phyloP scores from a whole-genome alignment of 2,797 vertebrate species.

The Acanthurus lineatus region DNA sequence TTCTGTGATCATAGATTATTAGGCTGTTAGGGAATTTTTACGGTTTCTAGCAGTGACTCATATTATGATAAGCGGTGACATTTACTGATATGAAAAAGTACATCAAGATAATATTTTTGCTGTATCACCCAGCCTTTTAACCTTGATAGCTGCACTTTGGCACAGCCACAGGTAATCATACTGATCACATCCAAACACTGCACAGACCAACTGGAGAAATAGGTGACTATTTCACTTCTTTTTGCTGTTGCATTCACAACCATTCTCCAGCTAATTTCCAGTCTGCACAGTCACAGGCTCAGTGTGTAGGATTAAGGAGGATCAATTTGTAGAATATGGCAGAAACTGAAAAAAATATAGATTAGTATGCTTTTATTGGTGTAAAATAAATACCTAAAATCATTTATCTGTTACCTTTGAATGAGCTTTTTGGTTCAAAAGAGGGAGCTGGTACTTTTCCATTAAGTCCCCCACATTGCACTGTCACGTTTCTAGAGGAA shows the following conservation, averaged over 20 bases:
- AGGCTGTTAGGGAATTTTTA: background rate
- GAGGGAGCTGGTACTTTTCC: too few species aligned
- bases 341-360: too few species aligned
- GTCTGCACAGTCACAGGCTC: too few species aligned
- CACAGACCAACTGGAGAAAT: background rate
- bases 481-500: too few species aligned
- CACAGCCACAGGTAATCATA: background rate
- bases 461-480: too few species aligned
- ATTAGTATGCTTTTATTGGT: too few species aligned
- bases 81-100: background rate
- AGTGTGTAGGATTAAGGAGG: too few species aligned
- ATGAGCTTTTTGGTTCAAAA: too few species aligned
- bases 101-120: background rate
- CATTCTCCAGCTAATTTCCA: background rate
- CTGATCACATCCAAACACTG: background rate
- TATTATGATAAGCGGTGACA: background rate
- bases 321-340: too few species aligned
- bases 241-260: constrained; percentile 5
- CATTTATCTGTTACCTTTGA: too few species aligned
- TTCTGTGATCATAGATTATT: background rate
- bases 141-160: background rate
- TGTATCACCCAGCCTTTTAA: background rate
- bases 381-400: too few species aligned
- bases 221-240: constrained; percentile 16
- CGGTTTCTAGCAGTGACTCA: background rate